These are phyloP conservation scores for Emydocephalus ijimae DNA, from an alignment of 2,113 vertebrate genomes.

Conservation along the genomic window DNA sequence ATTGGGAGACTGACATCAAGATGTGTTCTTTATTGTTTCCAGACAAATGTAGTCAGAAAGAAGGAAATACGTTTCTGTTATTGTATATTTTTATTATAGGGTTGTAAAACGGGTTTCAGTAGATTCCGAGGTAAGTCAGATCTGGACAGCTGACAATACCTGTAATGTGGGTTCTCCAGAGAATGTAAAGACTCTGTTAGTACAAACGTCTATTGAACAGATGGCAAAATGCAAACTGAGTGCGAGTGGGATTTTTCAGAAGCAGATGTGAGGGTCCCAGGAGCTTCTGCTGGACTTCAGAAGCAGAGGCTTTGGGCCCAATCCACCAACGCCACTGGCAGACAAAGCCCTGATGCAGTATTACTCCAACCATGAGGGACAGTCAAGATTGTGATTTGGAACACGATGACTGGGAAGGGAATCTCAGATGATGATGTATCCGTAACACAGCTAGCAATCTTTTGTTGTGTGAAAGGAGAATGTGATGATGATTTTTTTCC, in stretches of 20 bases:
- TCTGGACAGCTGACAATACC: neutral
- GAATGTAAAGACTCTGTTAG: neutral
- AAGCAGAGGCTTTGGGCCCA: neutral
- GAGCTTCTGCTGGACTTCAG: neutral
- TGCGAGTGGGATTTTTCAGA: neutral
- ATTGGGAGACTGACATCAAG: slow-evolving; percentile 11
- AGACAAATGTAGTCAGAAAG: neutral
- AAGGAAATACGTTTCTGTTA: neutral
- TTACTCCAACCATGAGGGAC: neutral
- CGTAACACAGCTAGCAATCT: slow-evolving; percentile 60
- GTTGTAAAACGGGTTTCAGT: neutral
- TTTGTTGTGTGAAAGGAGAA: slow-evolving; percentile 65
- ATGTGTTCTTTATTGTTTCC: neutral
- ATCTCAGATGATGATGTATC: slow-evolving; percentile 57
- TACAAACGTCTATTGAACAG: neutral
- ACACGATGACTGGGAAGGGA: slow-evolving; percentile 53
- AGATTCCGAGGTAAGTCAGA: slow-evolving; percentile 7
- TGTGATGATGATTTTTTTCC: slow-evolving; percentile 64
- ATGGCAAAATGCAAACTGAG: neutral
- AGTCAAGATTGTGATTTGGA: slow-evolving; percentile 22
- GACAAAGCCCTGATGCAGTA: neutral
- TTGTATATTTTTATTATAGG: slow-evolving; percentile 1
- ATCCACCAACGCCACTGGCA: neutral
- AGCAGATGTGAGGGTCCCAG: slow-evolving; percentile 16
- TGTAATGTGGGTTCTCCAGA: neutral